These are phyloP conservation scores for Chloromyia formosa DNA, from an alignment of 2,888 invertebrate species.

Conservation along the genomic window DNA sequence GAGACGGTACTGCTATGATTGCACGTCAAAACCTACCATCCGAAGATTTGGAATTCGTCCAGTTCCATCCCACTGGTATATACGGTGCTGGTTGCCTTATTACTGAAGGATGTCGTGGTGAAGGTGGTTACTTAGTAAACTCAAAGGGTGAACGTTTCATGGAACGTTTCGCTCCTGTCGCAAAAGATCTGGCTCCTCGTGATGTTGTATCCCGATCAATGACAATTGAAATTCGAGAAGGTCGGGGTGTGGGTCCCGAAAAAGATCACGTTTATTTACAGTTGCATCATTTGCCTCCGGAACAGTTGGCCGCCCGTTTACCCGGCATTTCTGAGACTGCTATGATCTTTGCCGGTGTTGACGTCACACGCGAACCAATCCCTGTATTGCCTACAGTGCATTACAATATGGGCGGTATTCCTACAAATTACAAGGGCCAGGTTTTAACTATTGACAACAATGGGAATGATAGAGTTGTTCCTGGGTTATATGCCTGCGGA, in stretches of 20 bases:
- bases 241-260: slow-evolving; percentile 91
- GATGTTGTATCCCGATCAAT: slow-evolving; percentile 95
- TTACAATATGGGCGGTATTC: slow-evolving; percentile 98
- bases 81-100: slow-evolving; percentile 98
- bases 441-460: slow-evolving; percentile 63
- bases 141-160: slow-evolving; percentile 94
- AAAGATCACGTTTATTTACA: slow-evolving; percentile 95
- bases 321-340: slow-evolving; percentile 82
- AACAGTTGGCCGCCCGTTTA: slow-evolving; percentile 77
- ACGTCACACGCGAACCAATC: slow-evolving; percentile 94
- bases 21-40: slow-evolving; percentile 88
- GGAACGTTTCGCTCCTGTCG: slow-evolving; percentile 95
- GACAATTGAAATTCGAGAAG: slow-evolving; percentile 95
- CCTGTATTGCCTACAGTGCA: slow-evolving; percentile 97
- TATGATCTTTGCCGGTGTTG: slow-evolving; percentile 98
- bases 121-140: slow-evolving; percentile 93
- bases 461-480: slow-evolving; percentile 68
- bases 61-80: slow-evolving; percentile 97
- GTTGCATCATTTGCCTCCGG: slow-evolving; percentile 91
- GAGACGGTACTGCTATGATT: slow-evolving; percentile 93
- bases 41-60: slow-evolving; percentile 96
- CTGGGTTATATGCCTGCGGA: slow-evolving; percentile 90
- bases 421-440: slow-evolving; percentile 94
- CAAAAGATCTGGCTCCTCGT: slow-evolving; percentile 93
- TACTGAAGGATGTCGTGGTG: slow-evolving; percentile 93